phyloP scores from a whole-genome alignment of 2,888 invertebrate species.

The Trachelus tabidus region DNA sequence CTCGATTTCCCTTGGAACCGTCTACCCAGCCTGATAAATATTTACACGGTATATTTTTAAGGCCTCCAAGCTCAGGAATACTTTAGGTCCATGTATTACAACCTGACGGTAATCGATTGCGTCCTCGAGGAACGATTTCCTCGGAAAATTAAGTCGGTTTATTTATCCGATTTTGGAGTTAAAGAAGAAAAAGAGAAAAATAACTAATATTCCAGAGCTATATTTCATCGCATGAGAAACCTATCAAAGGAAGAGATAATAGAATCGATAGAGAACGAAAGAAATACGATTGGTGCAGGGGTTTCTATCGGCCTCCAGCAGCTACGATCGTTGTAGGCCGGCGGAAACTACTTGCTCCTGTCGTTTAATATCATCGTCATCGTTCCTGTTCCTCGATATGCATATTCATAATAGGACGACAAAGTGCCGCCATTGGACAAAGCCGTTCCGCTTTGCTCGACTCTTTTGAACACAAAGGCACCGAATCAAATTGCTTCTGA shows the following conservation, averaged over 20 bases:
- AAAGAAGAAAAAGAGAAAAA: not conserved
- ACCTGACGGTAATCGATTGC: not conserved
- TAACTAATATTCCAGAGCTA: not conserved
- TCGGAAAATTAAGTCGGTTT: not conserved
- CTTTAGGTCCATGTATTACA: not conserved
- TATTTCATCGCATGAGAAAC: not conserved
- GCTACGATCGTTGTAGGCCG: conserved; percentile 85
- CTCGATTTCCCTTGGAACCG: not conserved
- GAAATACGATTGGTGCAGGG: conserved; percentile 71
- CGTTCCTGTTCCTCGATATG: not conserved
- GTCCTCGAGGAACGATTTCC: not conserved
- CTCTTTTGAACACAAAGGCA: not conserved
- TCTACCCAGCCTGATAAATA: not conserved
- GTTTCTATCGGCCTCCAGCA: conserved; percentile 96
- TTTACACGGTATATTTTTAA: not conserved
- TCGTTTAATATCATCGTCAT: conserved; percentile 48
- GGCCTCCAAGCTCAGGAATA: not conserved
- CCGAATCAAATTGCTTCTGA: not conserved
- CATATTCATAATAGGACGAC: not conserved
- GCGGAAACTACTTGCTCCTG: conserved; percentile 92
- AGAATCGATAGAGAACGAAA: not conserved
- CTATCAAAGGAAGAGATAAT: not conserved
- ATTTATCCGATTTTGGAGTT: not conserved
- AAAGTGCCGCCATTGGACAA: not conserved
- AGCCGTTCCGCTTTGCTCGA: not conserved